Evolutionary conservation across 2,797 vertebrate species (phyloP), one percentile per base, ranked within the genome.

Genomic region (Microctenopoma steveboyesi): DNA sequence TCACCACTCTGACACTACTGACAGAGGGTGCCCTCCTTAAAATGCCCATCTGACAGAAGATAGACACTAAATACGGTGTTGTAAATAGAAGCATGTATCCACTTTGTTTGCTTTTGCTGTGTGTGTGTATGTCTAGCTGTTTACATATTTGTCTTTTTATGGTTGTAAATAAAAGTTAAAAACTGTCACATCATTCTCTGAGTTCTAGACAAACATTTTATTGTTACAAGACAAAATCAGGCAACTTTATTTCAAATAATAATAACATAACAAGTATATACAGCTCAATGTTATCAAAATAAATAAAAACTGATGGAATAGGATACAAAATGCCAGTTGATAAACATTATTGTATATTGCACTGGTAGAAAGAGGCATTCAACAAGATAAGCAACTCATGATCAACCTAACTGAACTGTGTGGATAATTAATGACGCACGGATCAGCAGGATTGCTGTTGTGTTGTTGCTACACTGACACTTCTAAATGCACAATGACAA

Each of bases 11-110:
- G 86, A 92, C 90, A 18, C 92, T 98, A n/a, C 93, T 99, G 85
- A 98, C 97, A 0, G 97, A 99, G 88, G 93, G 90, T 3, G 94
- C 94, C 28, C 85, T 95, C 30, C 85, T 91, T n/a, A 94, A 91
- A 81, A 94, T 93, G 88, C 92, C 92, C 12, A 74, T 93, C 58
- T 94, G 78, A 93, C 4, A 1, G 11, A 1, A 33, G 5, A 2
- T 4, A 45, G 28, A 16, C 35, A 53, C 40, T 40, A 65, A 59
- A 60, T 0, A 4, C 4, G 28, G 7, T 9, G 48, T 12, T 27
- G 11, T 51, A 27, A 45, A 15, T 7, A n/a, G 42, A 39, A 22
- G 12, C 40, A 30, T 56, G 12, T 4, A 27, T 40, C 6, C 12
- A 25, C 13, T 49, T 45, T 18, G 14, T 27, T 6, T 33, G 1